Percentiles rank a stretch among this genome's conserved stretches.
These are phyloP conservation scores for Plemyria rubiginata DNA, from an alignment of 2,888 invertebrate species.

Conservation along the genomic window DNA sequence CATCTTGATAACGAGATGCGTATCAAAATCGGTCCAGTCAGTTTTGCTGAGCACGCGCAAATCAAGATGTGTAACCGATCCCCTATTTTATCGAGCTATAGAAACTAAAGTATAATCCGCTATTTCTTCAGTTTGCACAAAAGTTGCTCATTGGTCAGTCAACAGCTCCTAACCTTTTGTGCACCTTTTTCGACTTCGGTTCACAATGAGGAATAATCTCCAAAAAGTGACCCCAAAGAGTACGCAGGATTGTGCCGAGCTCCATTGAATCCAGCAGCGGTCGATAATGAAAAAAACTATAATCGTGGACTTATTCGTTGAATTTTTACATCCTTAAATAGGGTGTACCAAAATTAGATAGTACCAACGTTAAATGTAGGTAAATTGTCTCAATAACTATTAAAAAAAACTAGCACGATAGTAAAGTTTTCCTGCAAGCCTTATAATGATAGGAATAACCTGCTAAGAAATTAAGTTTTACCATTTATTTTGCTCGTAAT, in stretches of 20 bases:
- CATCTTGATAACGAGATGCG: constrained; percentile 48
- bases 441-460: background rate
- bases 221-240: constrained; percentile 84
- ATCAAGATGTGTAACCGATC: constrained; percentile 71
- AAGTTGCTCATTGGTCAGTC: constrained; percentile 67
- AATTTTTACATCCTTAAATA: constrained; percentile 63
- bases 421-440: background rate
- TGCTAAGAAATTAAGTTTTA: background rate
- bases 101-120: constrained; percentile 47
- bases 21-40: constrained; percentile 40
- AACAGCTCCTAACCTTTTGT: constrained; percentile 72
- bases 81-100: constrained; percentile 38
- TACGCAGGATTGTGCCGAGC: constrained; percentile 64
- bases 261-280: constrained; percentile 57
- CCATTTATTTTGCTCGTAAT: background rate
- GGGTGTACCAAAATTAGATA: constrained; percentile 44
- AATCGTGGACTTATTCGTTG: constrained; percentile 62
- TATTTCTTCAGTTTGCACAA: constrained; percentile 60
- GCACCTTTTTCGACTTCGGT: constrained; percentile 68
- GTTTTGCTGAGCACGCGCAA: constrained; percentile 44
- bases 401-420: background rate
- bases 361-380: background rate
- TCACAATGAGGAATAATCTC: constrained; percentile 78
- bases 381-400: background rate
- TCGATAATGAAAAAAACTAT: constrained; percentile 58